Percentiles rank a stretch among this genome's conserved stretches.
These are phyloP conservation scores for Drymodes brunneopygia DNA, from an alignment of 2,113 vertebrate species.

Conservation along the genomic window DNA sequence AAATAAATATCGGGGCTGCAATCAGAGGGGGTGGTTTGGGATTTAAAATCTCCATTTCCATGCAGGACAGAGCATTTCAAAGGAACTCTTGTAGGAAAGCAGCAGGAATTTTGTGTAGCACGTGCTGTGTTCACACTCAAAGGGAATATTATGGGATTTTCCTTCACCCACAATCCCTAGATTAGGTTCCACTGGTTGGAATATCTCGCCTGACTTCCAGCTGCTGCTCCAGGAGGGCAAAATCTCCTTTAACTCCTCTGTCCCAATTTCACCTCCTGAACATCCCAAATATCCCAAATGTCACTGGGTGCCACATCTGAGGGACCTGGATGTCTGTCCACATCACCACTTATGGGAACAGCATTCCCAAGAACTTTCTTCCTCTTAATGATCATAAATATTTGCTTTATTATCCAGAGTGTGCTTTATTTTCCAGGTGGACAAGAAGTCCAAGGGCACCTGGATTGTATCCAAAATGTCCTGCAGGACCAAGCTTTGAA, in stretches of 20 bases:
- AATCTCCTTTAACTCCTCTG: not conserved
- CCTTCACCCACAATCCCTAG: not conserved
- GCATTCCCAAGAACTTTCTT: too few species aligned
- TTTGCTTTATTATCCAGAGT: too few species aligned
- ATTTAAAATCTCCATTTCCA: not conserved
- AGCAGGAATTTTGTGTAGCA: not conserved
- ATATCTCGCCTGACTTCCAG: not conserved
- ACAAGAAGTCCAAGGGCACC: too few species aligned
- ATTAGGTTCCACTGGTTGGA: accelerated
- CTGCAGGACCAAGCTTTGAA: too few species aligned
- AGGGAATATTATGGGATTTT: accelerated
- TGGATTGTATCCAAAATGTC: too few species aligned
- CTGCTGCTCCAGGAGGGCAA: not conserved
- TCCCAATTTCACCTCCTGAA: too few species aligned
- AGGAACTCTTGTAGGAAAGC: not conserved
- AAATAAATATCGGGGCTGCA: not conserved
- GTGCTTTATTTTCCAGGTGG: too few species aligned
- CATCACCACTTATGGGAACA: too few species aligned
- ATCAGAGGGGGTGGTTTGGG: not conserved
- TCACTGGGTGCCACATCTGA: too few species aligned
- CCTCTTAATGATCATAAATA: too few species aligned
- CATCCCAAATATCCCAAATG: too few species aligned
- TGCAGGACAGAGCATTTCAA: not conserved
- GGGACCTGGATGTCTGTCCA: too few species aligned
- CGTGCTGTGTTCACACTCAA: not conserved